These are phyloP conservation scores for Anoncus sp. DNA, from an alignment of 2,888 invertebrate genomes.

Conservation along the genomic window DNA sequence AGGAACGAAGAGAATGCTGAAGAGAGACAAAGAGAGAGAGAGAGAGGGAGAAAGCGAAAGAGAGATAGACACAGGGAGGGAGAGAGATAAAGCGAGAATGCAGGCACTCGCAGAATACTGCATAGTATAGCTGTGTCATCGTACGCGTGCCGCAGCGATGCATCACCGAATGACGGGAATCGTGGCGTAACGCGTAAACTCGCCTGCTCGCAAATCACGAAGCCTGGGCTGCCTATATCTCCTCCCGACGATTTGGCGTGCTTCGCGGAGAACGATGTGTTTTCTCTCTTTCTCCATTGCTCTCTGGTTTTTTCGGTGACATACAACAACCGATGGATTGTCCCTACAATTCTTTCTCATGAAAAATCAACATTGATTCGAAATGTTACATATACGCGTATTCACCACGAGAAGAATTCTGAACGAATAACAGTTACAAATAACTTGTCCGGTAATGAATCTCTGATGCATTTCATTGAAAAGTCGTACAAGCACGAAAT, in stretches of 20 bases:
- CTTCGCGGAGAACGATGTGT: constrained; percentile 46
- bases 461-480: not conserved
- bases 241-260: constrained; percentile 52
- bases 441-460: constrained; percentile 2
- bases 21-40: constrained; percentile 37
- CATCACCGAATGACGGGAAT: constrained; percentile 80
- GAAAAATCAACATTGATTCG: constrained; percentile 40
- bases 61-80: no score
- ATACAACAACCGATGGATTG: constrained; percentile 13
- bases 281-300: constrained; percentile 57
- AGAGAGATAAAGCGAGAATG: constrained; percentile 58
- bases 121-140: constrained; percentile 75
- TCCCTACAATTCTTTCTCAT: constrained; percentile 1
- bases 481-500: not conserved
- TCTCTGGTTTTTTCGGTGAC: constrained; percentile 42
- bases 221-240: constrained; percentile 54
- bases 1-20: constrained; percentile 11
- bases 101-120: constrained; percentile 42
- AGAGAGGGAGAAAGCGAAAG: constrained; percentile 45
- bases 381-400: not conserved
- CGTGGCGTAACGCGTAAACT: constrained; percentile 72
- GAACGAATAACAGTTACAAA: constrained; percentile 11
- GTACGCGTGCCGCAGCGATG: constrained; percentile 79
- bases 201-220: constrained; percentile 77
- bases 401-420: constrained; percentile 15